A percentile compares a stretch with the other conserved stretches of the same genome.
Conservation (phyloP, 2,113 vertebrate species). For the Theristicus caerulescens region DNA sequence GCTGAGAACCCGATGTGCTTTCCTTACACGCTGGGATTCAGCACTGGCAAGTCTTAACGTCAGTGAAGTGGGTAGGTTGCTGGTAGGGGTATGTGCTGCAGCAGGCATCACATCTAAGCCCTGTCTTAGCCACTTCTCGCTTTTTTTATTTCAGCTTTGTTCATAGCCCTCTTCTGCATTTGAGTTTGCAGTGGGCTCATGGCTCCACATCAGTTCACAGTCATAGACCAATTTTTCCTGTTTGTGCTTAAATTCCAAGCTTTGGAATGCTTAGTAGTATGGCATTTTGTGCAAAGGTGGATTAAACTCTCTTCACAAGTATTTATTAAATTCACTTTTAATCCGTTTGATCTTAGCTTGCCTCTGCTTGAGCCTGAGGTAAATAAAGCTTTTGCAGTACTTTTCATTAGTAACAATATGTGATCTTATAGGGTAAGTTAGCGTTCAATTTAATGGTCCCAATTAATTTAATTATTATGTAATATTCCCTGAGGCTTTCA, state of each 20-base stretch:
- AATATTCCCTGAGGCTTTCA: background rate
- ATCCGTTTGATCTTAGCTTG: slow-evolving; percentile 7
- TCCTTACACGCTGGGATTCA: background rate
- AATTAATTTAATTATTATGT: background rate
- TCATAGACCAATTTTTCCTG: background rate
- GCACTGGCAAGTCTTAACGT: background rate
- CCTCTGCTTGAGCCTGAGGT: background rate
- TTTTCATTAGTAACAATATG: background rate
- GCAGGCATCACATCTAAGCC: background rate
- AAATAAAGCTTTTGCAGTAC: background rate
- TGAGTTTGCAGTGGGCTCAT: background rate
- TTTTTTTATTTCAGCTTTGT: background rate
- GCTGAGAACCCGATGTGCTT: background rate
- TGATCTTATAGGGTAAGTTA: background rate
- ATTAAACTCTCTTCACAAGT: background rate
- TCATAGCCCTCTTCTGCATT: background rate
- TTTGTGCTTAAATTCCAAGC: background rate
- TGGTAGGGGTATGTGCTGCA: background rate
- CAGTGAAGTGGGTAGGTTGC: background rate
- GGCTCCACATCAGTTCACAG: background rate
- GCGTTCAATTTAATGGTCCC: background rate
- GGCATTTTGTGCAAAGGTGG: background rate
- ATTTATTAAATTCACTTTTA: slow-evolving; percentile 1
- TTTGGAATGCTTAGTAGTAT: background rate
- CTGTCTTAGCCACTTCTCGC: background rate